Percentiles rank a stretch among this genome's conserved stretches.
Conservation (phyloP, 2,888 invertebrate genomes). For the Caenorhabditis sulstoni region DNA sequence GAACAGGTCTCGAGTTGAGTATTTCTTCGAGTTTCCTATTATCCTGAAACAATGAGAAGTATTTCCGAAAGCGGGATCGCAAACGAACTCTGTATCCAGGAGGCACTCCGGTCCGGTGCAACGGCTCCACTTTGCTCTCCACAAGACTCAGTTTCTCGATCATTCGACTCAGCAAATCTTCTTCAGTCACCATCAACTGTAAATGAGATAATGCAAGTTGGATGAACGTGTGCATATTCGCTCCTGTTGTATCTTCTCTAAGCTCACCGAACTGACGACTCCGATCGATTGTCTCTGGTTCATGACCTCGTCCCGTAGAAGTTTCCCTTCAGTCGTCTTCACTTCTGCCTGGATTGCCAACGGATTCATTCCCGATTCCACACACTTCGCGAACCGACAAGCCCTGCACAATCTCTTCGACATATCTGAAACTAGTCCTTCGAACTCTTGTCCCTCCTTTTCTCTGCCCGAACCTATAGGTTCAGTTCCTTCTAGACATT, state of each 20-base stretch:
- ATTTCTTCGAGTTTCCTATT: slow-evolving; percentile 37
- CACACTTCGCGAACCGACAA: slow-evolving; percentile 56
- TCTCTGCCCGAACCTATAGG: slow-evolving; percentile 22
- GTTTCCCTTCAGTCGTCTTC: slow-evolving; percentile 37
- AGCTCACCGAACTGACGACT: slow-evolving; percentile 41
- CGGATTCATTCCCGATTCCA: slow-evolving; percentile 52
- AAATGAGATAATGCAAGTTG: not conserved
- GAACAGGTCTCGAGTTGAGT: slow-evolving; percentile 37
- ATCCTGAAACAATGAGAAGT: slow-evolving; percentile 20
- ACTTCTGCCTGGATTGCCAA: slow-evolving; percentile 49
- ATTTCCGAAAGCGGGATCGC: too few relatives aligned
- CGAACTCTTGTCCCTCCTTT: not conserved
- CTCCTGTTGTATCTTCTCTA: too few relatives aligned
- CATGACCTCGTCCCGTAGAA: slow-evolving; percentile 28
- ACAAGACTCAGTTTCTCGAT: slow-evolving; percentile 59
- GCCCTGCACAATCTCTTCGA: slow-evolving; percentile 54
- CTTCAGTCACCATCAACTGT: slow-evolving; percentile 39
- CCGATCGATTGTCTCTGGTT: slow-evolving; percentile 30
- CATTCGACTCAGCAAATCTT: slow-evolving; percentile 50
- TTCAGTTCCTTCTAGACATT: slow-evolving; percentile 51
- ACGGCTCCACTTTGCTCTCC: slow-evolving; percentile 59
- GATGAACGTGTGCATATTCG: too few relatives aligned
- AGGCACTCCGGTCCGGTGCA: slow-evolving; percentile 41
- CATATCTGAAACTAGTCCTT: slow-evolving; percentile 32
- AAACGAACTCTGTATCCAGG: slow-evolving; percentile 41